Base-by-base conservation (phyloP, 2,888 invertebrate species). In the Hermodice carunculata region DNA sequence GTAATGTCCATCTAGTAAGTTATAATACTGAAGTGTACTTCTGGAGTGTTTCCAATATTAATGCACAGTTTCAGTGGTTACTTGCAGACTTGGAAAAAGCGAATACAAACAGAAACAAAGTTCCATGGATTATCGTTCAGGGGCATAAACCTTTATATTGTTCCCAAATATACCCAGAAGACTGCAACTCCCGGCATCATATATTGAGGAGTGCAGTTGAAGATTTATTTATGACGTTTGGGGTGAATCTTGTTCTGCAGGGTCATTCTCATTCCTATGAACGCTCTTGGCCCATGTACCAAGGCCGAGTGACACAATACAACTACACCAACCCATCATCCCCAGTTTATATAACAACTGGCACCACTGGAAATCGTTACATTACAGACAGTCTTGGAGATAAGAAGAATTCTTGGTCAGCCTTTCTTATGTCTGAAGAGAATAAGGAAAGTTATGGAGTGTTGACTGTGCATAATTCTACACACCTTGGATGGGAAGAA, bases 51-150 rank as follows among this genome's bases (percentile, higher is more conserved):
- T 75, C 74, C 62, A 71, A 73, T 8, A 61, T 59, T 49, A 88
- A 91, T 14, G 90, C 91, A 73, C 95, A 95, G 86, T 96, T 73
- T 46, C 63, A 73, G 1, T 82, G 82, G 81, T 63, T 82, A 22
- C 70, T 73, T n/a, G 67, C 71, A 43, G 79, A 81, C 48, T 60
- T 82, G 11, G 64, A 77, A 70, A 70, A 72, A 48, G 84, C 76
- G 19, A 79, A 79, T 66, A 61, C 66, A 37, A 68, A 77, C 26
- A 64, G 81, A 19, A 65, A 71, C 17, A 63, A 72, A 5, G 64
- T 58, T 11, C 81, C 85, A 0, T 86, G 86, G 86, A 76, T 86
- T 11, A 76, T 86, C 29, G 81, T 80, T 2, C 73, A 84, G 64
- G 82, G 82, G 6, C 85, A 86, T 64, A 76, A 81, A 51, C 84